phyloP scores from a whole-genome alignment of 2,888 invertebrate species.

The Ichneumoninae sp. region DNA sequence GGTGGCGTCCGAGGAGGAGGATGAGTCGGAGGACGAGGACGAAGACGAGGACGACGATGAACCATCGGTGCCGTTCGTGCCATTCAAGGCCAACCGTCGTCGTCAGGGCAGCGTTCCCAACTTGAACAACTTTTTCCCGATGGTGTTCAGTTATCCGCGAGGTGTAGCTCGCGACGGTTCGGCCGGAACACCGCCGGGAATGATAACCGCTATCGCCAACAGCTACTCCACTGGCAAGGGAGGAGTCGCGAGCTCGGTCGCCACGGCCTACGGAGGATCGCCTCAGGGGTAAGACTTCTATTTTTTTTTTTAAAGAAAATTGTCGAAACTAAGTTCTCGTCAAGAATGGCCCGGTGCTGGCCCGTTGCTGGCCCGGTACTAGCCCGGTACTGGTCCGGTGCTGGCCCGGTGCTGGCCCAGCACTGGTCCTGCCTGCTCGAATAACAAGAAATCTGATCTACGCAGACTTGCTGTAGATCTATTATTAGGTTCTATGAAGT shows the following conservation, averaged over 20 bases:
- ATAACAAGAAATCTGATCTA: neutral
- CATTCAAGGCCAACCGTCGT: conserved; percentile 75
- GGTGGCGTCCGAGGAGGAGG: conserved; percentile 77
- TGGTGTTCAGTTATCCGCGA: conserved; percentile 86
- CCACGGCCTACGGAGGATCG: conserved; percentile 89
- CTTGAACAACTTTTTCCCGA: conserved; percentile 88
- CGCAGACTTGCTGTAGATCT: conserved; percentile 13
- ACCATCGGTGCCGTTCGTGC: conserved; percentile 71
- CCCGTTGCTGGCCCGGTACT: neutral
- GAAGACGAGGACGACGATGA: conserved; percentile 81
- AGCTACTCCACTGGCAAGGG: conserved; percentile 90
- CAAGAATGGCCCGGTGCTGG: neutral
- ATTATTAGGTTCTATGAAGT: conserved; percentile 49
- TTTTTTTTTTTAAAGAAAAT: neutral
- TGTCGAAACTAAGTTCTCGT: neutral
- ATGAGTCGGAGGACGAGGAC: conserved; percentile 85
- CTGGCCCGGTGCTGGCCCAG: too few species aligned
- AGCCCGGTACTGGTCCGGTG: too few species aligned
- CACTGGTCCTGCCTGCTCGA: too few species aligned
- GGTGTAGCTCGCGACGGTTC: conserved; percentile 83
- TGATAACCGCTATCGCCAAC: conserved; percentile 90
- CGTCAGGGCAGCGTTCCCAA: conserved; percentile 81
- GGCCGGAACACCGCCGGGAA: conserved; percentile 85
- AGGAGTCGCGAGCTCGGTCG: conserved; percentile 90
- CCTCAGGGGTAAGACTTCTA: conserved; percentile 81